These are phyloP conservation scores for Tachysurus vachellii DNA, from an alignment of 2,113 vertebrate species.

Conservation along the genomic window DNA sequence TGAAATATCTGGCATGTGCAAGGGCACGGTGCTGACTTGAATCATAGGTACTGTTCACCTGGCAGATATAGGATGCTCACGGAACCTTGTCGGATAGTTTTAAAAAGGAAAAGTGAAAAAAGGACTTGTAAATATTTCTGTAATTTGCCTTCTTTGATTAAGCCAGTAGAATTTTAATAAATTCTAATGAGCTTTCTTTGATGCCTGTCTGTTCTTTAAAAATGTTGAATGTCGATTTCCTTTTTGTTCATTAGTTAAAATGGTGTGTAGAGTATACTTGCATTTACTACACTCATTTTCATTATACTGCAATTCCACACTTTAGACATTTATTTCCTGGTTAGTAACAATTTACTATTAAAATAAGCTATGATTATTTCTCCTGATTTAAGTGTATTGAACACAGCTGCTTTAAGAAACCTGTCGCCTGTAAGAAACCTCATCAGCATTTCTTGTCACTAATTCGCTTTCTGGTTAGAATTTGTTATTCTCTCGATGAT, in stretches of 20 bases:
- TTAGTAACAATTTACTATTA: background rate
- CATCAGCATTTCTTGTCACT: background rate
- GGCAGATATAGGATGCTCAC: conserved; percentile 48
- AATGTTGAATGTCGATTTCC: background rate
- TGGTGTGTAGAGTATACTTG: background rate
- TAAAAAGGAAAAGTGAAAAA: conserved; percentile 57
- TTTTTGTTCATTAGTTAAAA: background rate
- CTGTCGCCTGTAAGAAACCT: background rate
- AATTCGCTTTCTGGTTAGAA: background rate
- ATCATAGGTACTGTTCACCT: conserved; percentile 50
- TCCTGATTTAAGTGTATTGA: background rate
- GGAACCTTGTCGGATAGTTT: conserved; percentile 64
- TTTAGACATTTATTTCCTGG: no score
- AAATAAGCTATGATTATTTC: background rate
- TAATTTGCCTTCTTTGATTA: conserved; percentile 76
- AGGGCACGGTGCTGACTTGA: conserved; percentile 31
- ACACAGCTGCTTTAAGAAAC: background rate
- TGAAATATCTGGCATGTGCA: conserved; percentile 26
- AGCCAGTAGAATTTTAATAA: conserved; percentile 79
- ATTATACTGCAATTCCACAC: background rate
- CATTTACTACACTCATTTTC: background rate
- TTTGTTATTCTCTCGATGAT: background rate
- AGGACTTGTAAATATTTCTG: conserved; percentile 77
- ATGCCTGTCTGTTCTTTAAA: conserved; percentile 12
- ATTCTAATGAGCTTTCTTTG: conserved; percentile 73